A percentile compares a stretch with the other conserved stretches of the same genome.
Conservation (phyloP, 2,113 vertebrate genomes). For the pig (Sus scrofa) region T2T-Sscrofa CM000822.6:32786501-32787000, state of each 20-base stretch:
- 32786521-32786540: neutral
- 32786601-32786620: neutral
- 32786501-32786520: neutral
- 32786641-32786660: neutral
- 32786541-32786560: neutral
- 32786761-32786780: neutral
- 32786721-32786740: neutral
- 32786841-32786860: neutral
- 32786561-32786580: slow-evolving; percentile 3
- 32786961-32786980: neutral
- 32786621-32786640: neutral
- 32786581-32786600: slow-evolving; percentile 12
- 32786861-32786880: neutral
- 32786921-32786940: neutral
- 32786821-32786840: neutral
- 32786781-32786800: neutral
- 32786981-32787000: neutral
- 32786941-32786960: neutral
- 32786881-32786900: neutral
- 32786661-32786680: neutral
- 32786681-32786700: neutral
- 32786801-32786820: slow-evolving; percentile 35
- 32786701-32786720: neutral
- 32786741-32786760: neutral
- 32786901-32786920: neutral